A percentile compares a stretch with the other conserved stretches of the same genome.
These are phyloP conservation scores for Phoronis australis DNA, from an alignment of 2,888 invertebrate genomes.

Conservation along the genomic window DNA sequence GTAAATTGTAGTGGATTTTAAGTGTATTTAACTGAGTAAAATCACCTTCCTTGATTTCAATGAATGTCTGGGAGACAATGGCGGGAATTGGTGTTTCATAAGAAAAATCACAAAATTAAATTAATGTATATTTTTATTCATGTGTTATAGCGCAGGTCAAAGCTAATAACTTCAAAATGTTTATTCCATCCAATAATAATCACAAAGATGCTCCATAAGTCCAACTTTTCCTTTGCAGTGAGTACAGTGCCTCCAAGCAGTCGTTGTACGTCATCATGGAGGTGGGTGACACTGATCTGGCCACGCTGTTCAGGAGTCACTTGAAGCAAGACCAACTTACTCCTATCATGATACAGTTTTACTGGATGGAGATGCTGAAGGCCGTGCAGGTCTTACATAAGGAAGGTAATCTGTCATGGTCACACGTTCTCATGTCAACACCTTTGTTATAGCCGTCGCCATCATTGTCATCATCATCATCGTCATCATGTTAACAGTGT, in stretches of 20 bases:
- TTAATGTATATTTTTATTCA: not conserved
- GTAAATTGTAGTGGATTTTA: too few relatives aligned
- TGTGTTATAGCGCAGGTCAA: not conserved
- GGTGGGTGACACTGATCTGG: slow-evolving; percentile 84
- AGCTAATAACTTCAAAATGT: too few relatives aligned
- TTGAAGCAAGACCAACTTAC: slow-evolving; percentile 50
- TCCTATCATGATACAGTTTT: slow-evolving; percentile 73
- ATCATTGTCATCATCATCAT: too few relatives aligned
- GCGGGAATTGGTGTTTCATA: not conserved
- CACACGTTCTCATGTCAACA: too few relatives aligned
- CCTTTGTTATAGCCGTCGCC: too few relatives aligned
- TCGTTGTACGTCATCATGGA: slow-evolving; percentile 82
- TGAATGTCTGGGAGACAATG: too few relatives aligned
- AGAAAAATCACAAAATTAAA: not conserved
- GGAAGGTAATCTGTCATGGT: slow-evolving; percentile 60
- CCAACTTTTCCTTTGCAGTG: slow-evolving; percentile 58
- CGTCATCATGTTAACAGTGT: too few relatives aligned
- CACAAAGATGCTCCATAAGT: not conserved
- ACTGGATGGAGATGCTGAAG: slow-evolving; percentile 90
- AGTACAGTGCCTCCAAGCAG: slow-evolving; percentile 61
- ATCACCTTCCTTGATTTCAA: not conserved
- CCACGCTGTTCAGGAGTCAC: slow-evolving; percentile 58
- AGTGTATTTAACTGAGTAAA: too few relatives aligned
- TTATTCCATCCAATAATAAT: too few relatives aligned
- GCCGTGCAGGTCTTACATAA: slow-evolving; percentile 87